These are phyloP conservation scores for Melanchra persicariae DNA, from an alignment of 2,888 invertebrate genomes.

Conservation along the genomic window DNA sequence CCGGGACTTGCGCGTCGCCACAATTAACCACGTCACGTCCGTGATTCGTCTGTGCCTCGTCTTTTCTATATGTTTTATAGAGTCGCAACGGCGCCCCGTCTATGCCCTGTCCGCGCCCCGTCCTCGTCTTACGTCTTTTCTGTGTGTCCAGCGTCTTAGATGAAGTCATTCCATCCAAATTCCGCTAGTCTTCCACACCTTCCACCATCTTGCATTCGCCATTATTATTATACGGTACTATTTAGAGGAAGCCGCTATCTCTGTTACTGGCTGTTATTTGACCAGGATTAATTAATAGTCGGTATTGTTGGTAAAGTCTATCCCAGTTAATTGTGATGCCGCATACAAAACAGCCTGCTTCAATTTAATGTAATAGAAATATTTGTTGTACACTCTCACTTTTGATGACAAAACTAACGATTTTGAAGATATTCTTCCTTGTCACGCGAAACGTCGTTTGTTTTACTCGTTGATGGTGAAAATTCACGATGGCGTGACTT, in stretches of 20 bases:
- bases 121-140: no score
- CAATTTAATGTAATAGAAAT: not conserved
- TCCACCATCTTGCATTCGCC: constrained; percentile 19
- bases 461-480: no score
- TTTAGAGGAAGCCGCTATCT: constrained; percentile 47
- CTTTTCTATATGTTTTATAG: no score
- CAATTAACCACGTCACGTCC: no score
- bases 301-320: constrained; percentile 28
- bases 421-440: no score
- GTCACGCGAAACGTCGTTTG: no score
- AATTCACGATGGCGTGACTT: no score
- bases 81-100: no score
- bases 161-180: not conserved
- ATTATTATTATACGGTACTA: constrained; percentile 49
- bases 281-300: constrained; percentile 56
- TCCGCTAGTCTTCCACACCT: constrained; percentile 34
- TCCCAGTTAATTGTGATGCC: not conserved
- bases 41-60: no score
- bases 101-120: no score
- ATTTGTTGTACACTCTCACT: not conserved
- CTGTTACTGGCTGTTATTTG: constrained; percentile 59
- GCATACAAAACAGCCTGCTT: not conserved
- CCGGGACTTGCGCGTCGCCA: no score
- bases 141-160: no score
- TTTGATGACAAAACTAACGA: not conserved